phyloP scores from a whole-genome alignment of 2,888 invertebrate genomes.

The Melangyna quadrimaculata region DNA sequence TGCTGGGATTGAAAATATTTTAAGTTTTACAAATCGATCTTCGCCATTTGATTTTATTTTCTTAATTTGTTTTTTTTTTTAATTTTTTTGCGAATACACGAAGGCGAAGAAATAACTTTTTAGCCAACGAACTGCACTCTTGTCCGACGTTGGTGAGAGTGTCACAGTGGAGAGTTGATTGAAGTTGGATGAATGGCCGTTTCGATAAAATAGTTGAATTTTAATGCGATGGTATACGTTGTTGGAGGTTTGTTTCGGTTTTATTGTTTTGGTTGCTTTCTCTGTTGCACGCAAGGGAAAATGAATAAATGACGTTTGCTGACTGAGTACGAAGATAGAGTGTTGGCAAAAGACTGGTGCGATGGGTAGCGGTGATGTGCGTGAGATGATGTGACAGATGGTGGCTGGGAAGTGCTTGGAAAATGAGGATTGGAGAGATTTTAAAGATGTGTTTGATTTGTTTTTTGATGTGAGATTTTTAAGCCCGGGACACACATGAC shows the following conservation, averaged over 20 bases:
- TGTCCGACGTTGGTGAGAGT: constrained; percentile 54
- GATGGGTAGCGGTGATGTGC: constrained; percentile 17
- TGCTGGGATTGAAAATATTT: neutral
- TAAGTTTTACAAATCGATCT: constrained; percentile 59
- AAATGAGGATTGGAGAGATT: constrained; percentile 31
- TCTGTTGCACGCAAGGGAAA: constrained; percentile 36
- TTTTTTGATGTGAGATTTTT: neutral
- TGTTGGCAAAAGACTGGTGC: constrained; percentile 46
- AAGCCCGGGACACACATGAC: too few relatives aligned
- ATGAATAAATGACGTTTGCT: neutral
- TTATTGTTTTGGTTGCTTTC: constrained; percentile 67
- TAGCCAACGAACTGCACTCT: constrained; percentile 60
- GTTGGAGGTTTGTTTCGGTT: constrained; percentile 44
- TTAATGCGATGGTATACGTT: constrained; percentile 33
- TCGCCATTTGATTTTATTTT: constrained; percentile 53
- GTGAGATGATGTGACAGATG: constrained; percentile 34
- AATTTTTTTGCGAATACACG: constrained; percentile 23
- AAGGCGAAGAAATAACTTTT: constrained; percentile 38
- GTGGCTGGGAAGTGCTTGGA: constrained; percentile 13
- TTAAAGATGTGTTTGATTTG: constrained; percentile 23
- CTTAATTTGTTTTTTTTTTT: neutral
- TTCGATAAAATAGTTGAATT: constrained; percentile 30
- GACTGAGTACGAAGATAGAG: constrained; percentile 36
- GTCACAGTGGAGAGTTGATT: constrained; percentile 67
- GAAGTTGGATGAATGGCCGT: constrained; percentile 55